phyloP scores from a whole-genome alignment of 2,888 invertebrate genomes.

The Calliopum simillimum region DNA sequence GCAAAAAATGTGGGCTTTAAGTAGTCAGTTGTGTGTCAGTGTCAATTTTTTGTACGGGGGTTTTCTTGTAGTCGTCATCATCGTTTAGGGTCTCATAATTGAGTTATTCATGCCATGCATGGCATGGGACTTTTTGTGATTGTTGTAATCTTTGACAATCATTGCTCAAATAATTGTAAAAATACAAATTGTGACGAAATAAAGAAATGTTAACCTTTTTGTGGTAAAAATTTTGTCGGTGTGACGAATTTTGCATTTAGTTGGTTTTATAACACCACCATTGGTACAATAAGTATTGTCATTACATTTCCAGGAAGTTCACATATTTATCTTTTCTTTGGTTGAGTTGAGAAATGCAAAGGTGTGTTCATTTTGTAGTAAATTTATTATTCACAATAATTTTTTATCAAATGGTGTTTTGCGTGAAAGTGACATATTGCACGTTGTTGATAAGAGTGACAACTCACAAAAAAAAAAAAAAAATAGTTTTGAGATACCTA shows the following conservation, averaged over 20 bases:
- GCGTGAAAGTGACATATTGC: no score
- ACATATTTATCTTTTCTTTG: not conserved
- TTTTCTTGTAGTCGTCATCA: not conserved
- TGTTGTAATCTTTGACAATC: constrained; percentile 25
- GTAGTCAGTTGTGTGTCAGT: not conserved
- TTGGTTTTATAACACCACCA: not conserved
- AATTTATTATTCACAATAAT: not conserved
- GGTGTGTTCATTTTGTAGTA: constrained; percentile 10
- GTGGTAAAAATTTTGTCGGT: constrained; percentile 21
- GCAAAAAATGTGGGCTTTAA: constrained; percentile 17
- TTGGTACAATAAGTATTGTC: not conserved
- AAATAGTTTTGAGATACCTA: no score
- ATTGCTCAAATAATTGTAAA: constrained; percentile 32
- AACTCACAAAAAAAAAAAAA: no score
- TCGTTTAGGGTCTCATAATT: constrained; percentile 30
- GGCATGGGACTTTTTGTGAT: not conserved
- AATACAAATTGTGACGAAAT: constrained; percentile 3
- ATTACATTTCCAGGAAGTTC: constrained; percentile 23
- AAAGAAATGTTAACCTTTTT: constrained; percentile 11
- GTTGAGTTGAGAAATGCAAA: not conserved
- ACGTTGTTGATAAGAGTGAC: no score
- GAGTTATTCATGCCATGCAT: constrained; percentile 34
- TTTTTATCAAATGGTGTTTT: no score
- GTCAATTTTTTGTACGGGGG: constrained; percentile 4
- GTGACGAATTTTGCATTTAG: constrained; percentile 29